Evolutionary conservation across 2,888 invertebrate species (phyloP).

Genomic region (Baronia brevicornis): DNA sequence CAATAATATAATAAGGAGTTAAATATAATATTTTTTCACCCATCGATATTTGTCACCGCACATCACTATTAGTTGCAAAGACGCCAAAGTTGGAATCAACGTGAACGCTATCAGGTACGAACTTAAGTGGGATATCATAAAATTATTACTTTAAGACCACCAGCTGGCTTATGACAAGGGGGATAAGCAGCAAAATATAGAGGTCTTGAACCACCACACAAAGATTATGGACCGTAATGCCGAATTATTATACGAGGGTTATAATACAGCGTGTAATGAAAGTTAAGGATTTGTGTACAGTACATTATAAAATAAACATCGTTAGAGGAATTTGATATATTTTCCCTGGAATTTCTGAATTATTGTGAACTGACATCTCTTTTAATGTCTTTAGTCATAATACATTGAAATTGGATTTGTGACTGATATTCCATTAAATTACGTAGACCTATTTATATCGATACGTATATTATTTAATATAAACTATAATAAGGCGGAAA

Average conservation of each 20-base stretch:
- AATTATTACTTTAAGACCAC: conserved; percentile 48
- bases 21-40: too few species aligned
- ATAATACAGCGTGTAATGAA: conserved; percentile 19
- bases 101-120: conserved; percentile 25
- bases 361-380: too few species aligned
- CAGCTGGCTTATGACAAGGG: conserved; percentile 39
- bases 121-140: conserved; percentile 48
- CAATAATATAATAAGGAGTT: too few species aligned
- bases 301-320: conserved; percentile 2
- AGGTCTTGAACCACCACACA: conserved; percentile 23
- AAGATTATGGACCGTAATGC: conserved; percentile 30
- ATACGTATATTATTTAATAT: too few species aligned
- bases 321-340: neutral
- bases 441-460: too few species aligned
- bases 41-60: neutral
- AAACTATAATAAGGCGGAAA: too few species aligned
- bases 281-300: conserved; percentile 14
- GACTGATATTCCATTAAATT: too few species aligned
- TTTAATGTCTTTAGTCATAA: too few species aligned
- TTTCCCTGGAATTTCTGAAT: too few species aligned
- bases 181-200: conserved; percentile 43
- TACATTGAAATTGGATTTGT: too few species aligned
- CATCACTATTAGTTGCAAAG: conserved; percentile 20
- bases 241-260: conserved; percentile 23
- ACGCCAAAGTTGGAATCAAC: conserved; percentile 20